Base-by-base conservation (phyloP, 2,888 invertebrate genomes). In the Endotricha flammealis region DNA sequence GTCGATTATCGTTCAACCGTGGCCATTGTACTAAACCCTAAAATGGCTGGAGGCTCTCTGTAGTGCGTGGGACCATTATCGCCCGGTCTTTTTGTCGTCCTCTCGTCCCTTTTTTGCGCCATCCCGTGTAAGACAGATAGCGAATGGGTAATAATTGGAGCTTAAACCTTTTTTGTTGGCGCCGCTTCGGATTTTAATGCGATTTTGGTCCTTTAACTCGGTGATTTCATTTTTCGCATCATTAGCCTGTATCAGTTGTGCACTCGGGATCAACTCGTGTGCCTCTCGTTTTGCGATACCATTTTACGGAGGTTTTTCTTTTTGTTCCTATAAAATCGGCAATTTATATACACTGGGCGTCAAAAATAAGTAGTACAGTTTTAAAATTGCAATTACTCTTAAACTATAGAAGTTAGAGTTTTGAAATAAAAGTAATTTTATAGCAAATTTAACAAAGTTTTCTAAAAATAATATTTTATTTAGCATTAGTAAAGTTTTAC, bases 101-200 rank as follows among this genome's bases (percentile, higher is more conserved):
- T 55, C 53, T 50, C 46, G 60, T 60, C 67, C 72, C 69, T 69
- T 68, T 74, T 74, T 72, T 62, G 55, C 62, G 57, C 59, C 46
- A 53, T 59, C 68, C 65, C 72, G 63, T 69, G 72, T 71, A 71
- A 71, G 72, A 78, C 74, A 75, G 80, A 82, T 78, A 80, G 69
- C 68, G 70, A 73, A 73, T 73, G 74, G 76, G 72, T 75, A 77
- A 78, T 79, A 74, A 80, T 82, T 80, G 80, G 65, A 65, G 69
- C 65, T 68, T 64, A 70, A 73, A 70, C 71, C 71, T 70, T 76
- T 78, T 79, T 77, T 71, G 71, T 61, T 50, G 52, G 53, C 57
- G 56, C 55, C 62, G 53, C 55, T 70, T 59, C 54, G 59, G 65
- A 64, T 72, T 73, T 73, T 68, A 72, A 74, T 71, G 64, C 48